Conservation (phyloP, 2,113 vertebrate species). For the Amblyornis subalaris region DNA sequence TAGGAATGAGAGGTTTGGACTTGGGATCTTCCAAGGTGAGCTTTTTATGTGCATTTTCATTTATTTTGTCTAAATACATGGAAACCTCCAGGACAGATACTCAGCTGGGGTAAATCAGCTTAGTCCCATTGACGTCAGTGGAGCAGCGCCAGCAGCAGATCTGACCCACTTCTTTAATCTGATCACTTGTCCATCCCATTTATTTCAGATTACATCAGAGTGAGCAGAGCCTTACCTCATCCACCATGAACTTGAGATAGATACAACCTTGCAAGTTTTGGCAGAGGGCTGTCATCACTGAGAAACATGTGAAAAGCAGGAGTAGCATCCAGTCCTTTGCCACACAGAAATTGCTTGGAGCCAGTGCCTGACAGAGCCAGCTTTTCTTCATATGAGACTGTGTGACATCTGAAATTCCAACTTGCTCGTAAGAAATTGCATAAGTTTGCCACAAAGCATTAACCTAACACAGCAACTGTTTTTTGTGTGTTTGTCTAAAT, state of each 20-base stretch:
- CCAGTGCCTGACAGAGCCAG: not conserved
- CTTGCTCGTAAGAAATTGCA: not conserved
- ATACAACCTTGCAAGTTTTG: constrained; percentile 9
- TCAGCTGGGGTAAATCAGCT: constrained; percentile 54
- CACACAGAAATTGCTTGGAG: not conserved
- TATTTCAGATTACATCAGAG: constrained; percentile 55
- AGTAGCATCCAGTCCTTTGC: not conserved
- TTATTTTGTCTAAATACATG: constrained; percentile 24
- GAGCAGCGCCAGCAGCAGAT: not conserved
- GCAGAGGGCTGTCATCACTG: not conserved
- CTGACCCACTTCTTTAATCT: constrained; percentile 64
- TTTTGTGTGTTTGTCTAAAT: not conserved
- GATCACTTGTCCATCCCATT: constrained; percentile 50
- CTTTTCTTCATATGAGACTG: not conserved
- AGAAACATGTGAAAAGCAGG: not conserved
- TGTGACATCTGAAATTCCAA: not conserved
- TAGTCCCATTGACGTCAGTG: constrained; percentile 59
- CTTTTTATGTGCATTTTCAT: not conserved
- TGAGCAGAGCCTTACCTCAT: constrained; percentile 24
- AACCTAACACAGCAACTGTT: not conserved
- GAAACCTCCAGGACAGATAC: constrained; percentile 7
- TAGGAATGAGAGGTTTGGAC: not conserved
- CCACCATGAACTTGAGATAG: not conserved
- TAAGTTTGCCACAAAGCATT: not conserved
- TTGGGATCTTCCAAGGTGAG: not conserved